Evolutionary conservation across 1,140 invertebrate genomes (phyloP), one percentile per base, ranked within the genome.

Genomic region (Plectrocnemia conspersa): DNA sequence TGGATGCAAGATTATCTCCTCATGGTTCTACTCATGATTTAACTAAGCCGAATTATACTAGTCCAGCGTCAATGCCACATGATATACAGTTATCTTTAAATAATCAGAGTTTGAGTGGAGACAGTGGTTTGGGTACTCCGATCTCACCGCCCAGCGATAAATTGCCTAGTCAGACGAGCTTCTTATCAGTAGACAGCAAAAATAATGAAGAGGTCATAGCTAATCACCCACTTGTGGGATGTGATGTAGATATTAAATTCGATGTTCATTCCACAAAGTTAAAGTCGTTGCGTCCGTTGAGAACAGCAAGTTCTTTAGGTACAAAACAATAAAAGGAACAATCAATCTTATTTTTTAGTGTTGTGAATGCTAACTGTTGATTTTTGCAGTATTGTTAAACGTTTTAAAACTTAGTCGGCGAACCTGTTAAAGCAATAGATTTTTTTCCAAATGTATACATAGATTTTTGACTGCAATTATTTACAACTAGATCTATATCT

Each of bases 221-320:
- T 6, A 74, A 70, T 3, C 77, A 79, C 66, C 79, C 79, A 0
- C 59, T 80, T 9, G 77, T 76, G 42, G 77, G 77, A 52, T 73
- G 70, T 46, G 74, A 76, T 53, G 67, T 72, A 0, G 73, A 75
- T 52, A 74, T 76, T 1, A 75, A 73, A 58, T 75, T 74, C 52
- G 74, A 76, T 44, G 71, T 72, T 3, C 72, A 72, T 18, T 67
- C 68, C 0, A 74, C 74, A 0, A 71, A 73, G 36, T 62, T 76
- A 40, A 76, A 76, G 63, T 71, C 73, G 46, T 68, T 74, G 29
- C 56, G 71, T 18, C 71, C 74, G 16, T 44, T 68, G 16, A 59
- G 40, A 41, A 44, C 46, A 15, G 52, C 32, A 35, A 45, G 29
- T 45, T 25, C 42, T 25, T 50, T 50, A 9, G 3, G 10, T 11